Base-by-base conservation (phyloP, 2,888 invertebrate genomes). In the Dorcus hopei region DNA sequence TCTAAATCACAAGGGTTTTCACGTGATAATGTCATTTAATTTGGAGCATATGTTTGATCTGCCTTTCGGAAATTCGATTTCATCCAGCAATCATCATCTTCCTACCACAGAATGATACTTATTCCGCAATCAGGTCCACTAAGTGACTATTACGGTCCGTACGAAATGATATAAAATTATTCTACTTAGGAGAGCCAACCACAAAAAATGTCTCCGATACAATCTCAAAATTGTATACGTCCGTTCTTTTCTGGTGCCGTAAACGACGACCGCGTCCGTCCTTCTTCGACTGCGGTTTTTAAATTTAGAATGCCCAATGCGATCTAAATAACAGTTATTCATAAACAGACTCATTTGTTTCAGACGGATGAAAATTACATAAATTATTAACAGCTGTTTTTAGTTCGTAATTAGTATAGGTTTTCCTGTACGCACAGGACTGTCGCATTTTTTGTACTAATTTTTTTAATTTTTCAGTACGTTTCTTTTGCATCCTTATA, bases 101-200 rank as follows among this genome's bases (percentile, higher is more conserved):
- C 57, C 61, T 57, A 59, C 57, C 39, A 39, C 58, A n/a, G 53
- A 64, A 64, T 59, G 62, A 62, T 59, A 64, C 61, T 64, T 62
- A 64, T 62, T 64, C 61, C 72, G 73, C 72, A 74, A 72, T 69
- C 68, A 66, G 61, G 68, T 65, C 57, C 55, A 57, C 61, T 60
- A 65, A 64, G 66, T 65, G 61, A 65, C 65, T 62, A 68, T 68
- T 68, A 68, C 59, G 62, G 58, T 56, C 63, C 60, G 61, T 54
- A 61, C 66, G 57, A 67, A 67, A 67, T 67, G 66, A 65, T 68
- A 67, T 67, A 65, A 68, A 67, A 68, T 68, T 68, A 68, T 65
- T 65, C 66, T 54, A 62, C 63, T 66, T 56, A 60, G 61, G 59
- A 65, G 61, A 60, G 62, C 43, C 57, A 55, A 52, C 59, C 61